Conservation (phyloP, 2,113 vertebrate genomes). For the Oxyruncus cristatus region DNA sequence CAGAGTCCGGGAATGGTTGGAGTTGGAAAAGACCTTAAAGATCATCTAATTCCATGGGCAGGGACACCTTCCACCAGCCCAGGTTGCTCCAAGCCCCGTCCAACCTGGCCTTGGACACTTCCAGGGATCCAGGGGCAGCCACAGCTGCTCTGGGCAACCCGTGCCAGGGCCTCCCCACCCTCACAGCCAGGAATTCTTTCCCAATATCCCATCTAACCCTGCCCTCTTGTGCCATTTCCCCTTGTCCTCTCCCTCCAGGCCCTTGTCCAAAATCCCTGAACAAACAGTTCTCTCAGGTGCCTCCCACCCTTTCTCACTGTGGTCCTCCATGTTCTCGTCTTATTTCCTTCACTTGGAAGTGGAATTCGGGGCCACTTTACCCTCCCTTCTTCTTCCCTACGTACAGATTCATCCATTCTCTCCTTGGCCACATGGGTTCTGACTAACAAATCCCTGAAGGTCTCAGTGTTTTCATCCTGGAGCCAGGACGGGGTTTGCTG, state of each 20-base stretch:
- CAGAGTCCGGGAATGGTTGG: neutral
- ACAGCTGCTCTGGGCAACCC: neutral
- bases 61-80: neutral
- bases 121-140: neutral
- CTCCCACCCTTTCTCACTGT: neutral
- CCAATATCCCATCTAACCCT: neutral
- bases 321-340: neutral
- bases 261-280: neutral
- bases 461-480: neutral
- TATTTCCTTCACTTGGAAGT: neutral
- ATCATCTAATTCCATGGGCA: neutral
- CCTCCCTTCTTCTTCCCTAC: neutral
- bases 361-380: neutral
- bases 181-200: neutral
- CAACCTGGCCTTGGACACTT: neutral
- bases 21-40: neutral
- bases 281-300: neutral
- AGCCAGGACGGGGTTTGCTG: neutral
- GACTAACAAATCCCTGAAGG: neutral
- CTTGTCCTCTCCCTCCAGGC: neutral
- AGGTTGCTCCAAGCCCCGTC: neutral
- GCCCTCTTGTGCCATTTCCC: neutral
- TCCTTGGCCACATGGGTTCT: neutral
- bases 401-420: neutral
- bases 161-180: neutral